phyloP scores from a whole-genome alignment of 1,140 invertebrate species.

The Hyphantria cunea region DNA sequence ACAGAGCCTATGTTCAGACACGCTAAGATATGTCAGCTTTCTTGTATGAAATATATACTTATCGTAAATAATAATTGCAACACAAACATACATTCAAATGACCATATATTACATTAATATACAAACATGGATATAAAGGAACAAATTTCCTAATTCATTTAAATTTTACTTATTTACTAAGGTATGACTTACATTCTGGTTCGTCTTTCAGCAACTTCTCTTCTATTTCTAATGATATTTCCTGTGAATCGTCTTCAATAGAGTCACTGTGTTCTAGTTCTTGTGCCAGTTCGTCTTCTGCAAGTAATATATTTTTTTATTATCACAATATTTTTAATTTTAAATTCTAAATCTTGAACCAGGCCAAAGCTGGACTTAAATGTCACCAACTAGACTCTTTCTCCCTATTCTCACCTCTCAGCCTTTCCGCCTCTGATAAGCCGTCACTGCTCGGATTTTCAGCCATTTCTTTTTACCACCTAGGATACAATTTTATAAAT shows the following conservation, averaged over 20 bases:
- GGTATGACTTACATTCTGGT: slow-evolving; percentile 75
- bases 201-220: slow-evolving; percentile 76
- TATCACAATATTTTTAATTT: neutral
- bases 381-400: neutral
- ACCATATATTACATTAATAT: too few species aligned
- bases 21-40: too few species aligned
- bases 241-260: slow-evolving; percentile 76
- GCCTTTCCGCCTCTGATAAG: slow-evolving; percentile 66
- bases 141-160: too few species aligned
- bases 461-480: slow-evolving; percentile 46
- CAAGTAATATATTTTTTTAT: slow-evolving; percentile 32
- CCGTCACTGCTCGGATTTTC: slow-evolving; percentile 64
- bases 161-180: too few species aligned
- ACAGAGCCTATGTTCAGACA: too few species aligned
- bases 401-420: slow-evolving; percentile 56
- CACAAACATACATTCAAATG: too few species aligned
- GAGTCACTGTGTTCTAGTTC: slow-evolving; percentile 79
- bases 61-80: too few species aligned
- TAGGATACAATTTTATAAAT: too few species aligned
- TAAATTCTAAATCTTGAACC: neutral
- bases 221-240: slow-evolving; percentile 76
- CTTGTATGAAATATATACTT: too few species aligned
- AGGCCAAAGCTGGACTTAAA: too few species aligned
- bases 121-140: too few species aligned
- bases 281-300: slow-evolving; percentile 71